These are phyloP conservation scores for Trissolcus basalis DNA, from an alignment of 1,140 invertebrate genomes.

Conservation along the genomic window DNA sequence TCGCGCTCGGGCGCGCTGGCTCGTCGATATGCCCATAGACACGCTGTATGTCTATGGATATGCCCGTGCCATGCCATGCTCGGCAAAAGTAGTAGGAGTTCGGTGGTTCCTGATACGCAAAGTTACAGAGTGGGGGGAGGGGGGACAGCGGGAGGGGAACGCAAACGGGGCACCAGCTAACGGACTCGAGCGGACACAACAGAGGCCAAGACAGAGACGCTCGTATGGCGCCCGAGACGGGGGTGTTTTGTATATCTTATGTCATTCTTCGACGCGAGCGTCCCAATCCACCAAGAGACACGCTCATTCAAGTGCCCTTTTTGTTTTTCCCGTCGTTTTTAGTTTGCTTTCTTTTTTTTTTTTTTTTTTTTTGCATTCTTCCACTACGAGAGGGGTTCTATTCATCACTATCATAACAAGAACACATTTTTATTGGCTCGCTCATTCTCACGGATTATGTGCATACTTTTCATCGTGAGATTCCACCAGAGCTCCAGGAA, in stretches of 20 bases:
- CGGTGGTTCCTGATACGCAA: conserved; percentile 59
- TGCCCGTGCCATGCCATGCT: conserved; percentile 60
- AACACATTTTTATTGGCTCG: too few species aligned
- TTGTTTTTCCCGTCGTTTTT: conserved; percentile 29
- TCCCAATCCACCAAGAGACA: conserved; percentile 56
- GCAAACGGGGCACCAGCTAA: conserved; percentile 38
- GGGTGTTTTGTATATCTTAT: conserved; percentile 73
- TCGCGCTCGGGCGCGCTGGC: conserved; percentile 63
- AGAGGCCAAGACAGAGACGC: conserved; percentile 62
- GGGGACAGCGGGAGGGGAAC: conserved; percentile 18
- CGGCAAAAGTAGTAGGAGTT: conserved; percentile 53
- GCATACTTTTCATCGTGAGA: too few species aligned
- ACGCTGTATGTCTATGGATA: conserved; percentile 70
- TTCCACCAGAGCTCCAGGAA: too few species aligned
- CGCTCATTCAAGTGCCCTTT: conserved; percentile 21
- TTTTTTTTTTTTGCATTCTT: neutral
- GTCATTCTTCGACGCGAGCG: conserved; percentile 65
- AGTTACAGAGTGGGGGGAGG: conserved; percentile 25
- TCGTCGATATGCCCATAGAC: conserved; percentile 73
- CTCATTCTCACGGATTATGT: conserved; percentile 11
- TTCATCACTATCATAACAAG: neutral
- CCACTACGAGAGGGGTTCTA: neutral
- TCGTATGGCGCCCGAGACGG: conserved; percentile 70
- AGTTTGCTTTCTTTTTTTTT: neutral
- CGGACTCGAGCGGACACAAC: conserved; percentile 40